phyloP scores from a whole-genome alignment of 1,140 invertebrate genomes.

The Drosophila willistoni region DNA sequence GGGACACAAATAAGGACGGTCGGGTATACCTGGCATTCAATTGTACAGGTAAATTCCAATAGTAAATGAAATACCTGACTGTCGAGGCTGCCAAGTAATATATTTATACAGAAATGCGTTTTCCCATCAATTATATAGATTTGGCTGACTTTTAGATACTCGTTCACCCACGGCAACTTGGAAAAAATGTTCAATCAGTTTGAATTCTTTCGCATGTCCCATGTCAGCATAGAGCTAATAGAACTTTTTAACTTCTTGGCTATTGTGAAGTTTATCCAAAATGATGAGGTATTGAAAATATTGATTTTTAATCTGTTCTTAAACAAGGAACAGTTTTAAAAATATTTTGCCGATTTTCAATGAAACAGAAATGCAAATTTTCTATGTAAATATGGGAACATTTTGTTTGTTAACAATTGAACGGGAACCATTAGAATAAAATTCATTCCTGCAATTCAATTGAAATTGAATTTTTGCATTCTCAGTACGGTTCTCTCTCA shows the following conservation, averaged over 20 bases:
- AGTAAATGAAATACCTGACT: no score
- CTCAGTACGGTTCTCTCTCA: background rate
- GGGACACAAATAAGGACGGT: no score
- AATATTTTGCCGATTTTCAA: background rate
- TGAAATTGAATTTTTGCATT: constrained; percentile 43
- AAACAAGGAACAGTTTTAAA: background rate
- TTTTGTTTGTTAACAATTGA: constrained; percentile 31
- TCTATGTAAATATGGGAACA: constrained; percentile 43
- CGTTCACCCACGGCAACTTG: no score
- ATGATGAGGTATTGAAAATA: background rate
- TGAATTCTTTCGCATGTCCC: no score
- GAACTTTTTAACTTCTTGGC: background rate
- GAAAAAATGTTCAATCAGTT: no score
- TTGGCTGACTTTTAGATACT: no score
- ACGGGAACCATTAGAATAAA: constrained; percentile 34
- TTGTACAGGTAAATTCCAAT: no score
- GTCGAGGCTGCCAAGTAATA: no score
- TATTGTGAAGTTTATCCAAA: background rate
- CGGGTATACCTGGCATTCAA: no score
- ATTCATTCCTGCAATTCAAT: constrained; percentile 38
- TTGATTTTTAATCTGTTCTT: background rate
- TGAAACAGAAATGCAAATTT: constrained; percentile 29
- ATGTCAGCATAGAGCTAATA: no score
- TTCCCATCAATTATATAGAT: no score
- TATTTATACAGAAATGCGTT: no score